phyloP scores from a whole-genome alignment of 2,888 invertebrate genomes.

The Tenthredo mesomela region DNA sequence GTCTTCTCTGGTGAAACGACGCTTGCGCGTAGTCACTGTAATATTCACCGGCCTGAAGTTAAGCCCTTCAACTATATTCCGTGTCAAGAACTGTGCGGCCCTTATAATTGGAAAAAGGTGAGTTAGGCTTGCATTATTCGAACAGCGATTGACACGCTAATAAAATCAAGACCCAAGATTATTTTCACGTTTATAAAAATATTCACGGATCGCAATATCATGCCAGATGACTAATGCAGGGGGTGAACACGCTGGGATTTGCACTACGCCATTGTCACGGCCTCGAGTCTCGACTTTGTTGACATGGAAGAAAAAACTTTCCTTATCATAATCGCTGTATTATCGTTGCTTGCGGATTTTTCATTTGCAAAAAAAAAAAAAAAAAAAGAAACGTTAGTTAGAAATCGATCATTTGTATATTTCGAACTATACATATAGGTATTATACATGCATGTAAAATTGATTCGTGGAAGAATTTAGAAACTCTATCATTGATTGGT shows the following conservation, averaged over 20 bases:
- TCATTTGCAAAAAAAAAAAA: not conserved
- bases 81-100: not conserved
- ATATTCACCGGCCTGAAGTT: not conserved
- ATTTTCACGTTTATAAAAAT: not conserved
- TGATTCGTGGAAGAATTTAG: not conserved
- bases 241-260: not conserved
- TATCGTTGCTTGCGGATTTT: not conserved
- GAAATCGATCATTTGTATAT: not conserved
- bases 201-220: not conserved
- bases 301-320: not conserved
- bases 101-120: not conserved
- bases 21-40: constrained; percentile 12
- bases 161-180: not conserved
- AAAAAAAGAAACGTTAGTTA: not conserved
- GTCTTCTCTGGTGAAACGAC: constrained; percentile 3
- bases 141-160: not conserved
- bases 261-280: not conserved
- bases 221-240: not conserved
- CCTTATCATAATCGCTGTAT: not conserved
- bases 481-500: not conserved
- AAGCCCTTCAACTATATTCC: not conserved
- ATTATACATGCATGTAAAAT: not conserved
- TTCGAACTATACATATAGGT: not conserved
- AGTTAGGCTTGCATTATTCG: not conserved
- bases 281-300: not conserved